A percentile compares a stretch with the other conserved stretches of the same genome.
Evolutionary conservation across 2,888 invertebrate species (phyloP).

Genomic region (Torymus aiolomorphi): DNA sequence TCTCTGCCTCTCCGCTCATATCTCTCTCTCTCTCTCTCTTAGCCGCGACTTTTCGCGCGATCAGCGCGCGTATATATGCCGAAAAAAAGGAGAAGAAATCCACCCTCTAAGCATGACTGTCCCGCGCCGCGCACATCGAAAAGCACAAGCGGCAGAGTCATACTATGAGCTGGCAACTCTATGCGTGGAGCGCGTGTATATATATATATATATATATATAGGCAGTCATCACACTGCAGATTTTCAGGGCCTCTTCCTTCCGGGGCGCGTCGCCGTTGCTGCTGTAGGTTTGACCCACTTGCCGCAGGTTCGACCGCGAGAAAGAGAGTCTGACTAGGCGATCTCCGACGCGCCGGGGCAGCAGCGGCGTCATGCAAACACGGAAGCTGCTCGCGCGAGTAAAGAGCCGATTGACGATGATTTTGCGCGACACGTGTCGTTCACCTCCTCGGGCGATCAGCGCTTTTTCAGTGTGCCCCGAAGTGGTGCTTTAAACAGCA

Average conservation of each 20-base stretch:
- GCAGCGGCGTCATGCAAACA: constrained; percentile 24
- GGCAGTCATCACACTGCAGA: too few species aligned
- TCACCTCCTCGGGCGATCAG: too few species aligned
- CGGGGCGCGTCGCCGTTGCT: too few species aligned
- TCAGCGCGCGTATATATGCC: neutral
- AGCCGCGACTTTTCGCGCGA: neutral
- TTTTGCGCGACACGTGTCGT: too few species aligned
- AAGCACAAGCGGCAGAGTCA: constrained; percentile 73
- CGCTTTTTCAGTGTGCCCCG: too few species aligned
- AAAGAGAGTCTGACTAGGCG: neutral
- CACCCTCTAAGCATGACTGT: constrained; percentile 70
- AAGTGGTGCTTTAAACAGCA: too few species aligned
- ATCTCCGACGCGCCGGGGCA: neutral
- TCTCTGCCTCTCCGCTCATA: too few species aligned
- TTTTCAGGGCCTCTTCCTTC: too few species aligned
- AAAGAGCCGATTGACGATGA: too few species aligned
- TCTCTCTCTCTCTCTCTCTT: too few species aligned
- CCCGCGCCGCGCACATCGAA: constrained; percentile 60
- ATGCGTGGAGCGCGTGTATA: neutral
- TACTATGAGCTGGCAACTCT: constrained; percentile 74
- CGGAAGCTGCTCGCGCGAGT: neutral
- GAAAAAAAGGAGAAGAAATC: constrained; percentile 59
- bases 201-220: too few species aligned
- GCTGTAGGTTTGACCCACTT: too few species aligned
- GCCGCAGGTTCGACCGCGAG: neutral